Conservation (phyloP, 2,888 invertebrate genomes). For the Azorinus chamasolen region DNA sequence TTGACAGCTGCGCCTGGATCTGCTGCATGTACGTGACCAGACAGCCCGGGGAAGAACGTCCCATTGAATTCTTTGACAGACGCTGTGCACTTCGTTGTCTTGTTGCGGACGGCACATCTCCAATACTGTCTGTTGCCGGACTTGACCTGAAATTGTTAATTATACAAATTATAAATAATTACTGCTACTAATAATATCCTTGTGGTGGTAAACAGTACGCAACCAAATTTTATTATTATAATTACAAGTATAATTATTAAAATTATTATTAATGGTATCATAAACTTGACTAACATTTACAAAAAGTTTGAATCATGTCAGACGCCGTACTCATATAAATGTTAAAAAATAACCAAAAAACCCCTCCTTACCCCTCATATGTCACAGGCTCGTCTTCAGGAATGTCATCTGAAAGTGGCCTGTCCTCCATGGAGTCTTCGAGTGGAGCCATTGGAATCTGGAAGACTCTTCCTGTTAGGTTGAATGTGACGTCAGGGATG, state of each 20-base stretch:
- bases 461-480: no score
- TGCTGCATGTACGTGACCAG: background rate
- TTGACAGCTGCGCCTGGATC: background rate
- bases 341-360: no score
- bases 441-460: background rate
- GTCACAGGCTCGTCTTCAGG: background rate
- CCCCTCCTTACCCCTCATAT: background rate
- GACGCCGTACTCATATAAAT: no score
- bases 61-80: slow-evolving; percentile 5
- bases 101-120: background rate
- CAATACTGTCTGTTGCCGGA: background rate
- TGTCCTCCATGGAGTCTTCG: background rate
- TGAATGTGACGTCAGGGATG: slow-evolving; percentile 1
- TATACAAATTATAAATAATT: no score
- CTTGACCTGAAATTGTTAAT: no score
- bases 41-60: background rate
- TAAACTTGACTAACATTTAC: no score
- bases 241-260: no score
- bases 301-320: no score
- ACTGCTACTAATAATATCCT: no score
- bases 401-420: background rate
- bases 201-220: no score
- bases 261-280: no score
- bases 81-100: slow-evolving; percentile 2
- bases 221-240: no score